Evolutionary conservation across 2,888 invertebrate species (phyloP), one percentile per base, ranked within the genome.

Genomic region (Tetranychus truncatus): DNA sequence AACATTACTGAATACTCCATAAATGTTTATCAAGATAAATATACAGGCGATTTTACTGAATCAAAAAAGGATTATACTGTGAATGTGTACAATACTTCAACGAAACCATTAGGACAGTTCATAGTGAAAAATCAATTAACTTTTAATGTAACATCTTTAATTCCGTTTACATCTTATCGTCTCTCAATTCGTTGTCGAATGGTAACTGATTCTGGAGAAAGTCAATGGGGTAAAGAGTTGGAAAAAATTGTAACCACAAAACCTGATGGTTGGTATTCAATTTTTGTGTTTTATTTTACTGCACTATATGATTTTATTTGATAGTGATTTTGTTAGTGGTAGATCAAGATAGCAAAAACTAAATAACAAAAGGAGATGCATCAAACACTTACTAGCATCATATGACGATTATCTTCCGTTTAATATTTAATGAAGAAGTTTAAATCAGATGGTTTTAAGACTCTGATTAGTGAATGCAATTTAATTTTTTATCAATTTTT

Each of bases 151-250:
- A 74, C 45, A n/a, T 20, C 45, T 46, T 72, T 75, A 45, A 20
- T 75, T 15, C 75, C 75, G 8, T 72, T 74, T 73, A 74, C 71
- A n/a, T 24, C 11, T 1, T 78, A 78, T 66, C 76, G 76, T n/a
- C 45, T 78, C 45, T 75, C 75, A 55, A 24, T 78, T 34, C 66
- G 77, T 34, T 78, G 78, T 72, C 55, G 55, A 55, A 15, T 55
- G 6, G 55, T 55, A 55, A 55, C 55, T 55, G 55, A 55, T 7
- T 0, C 0, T 55, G 55, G 55, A 15, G 0, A 6, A 55, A 55
- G 55, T 55, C 9, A 55, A 55, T 55, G 55, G 55, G 15, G 55
- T 15, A 55, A 6, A 7, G 6, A 5, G 15, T 55, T 0, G 6
- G 55, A 15, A 0, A 2, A 55, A 15, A 15, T 55, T 7, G 15